Percentiles rank a stretch among this genome's conserved stretches.
Conservation (phyloP, 2,888 invertebrate species). For the Ecliptopera silaceata region DNA sequence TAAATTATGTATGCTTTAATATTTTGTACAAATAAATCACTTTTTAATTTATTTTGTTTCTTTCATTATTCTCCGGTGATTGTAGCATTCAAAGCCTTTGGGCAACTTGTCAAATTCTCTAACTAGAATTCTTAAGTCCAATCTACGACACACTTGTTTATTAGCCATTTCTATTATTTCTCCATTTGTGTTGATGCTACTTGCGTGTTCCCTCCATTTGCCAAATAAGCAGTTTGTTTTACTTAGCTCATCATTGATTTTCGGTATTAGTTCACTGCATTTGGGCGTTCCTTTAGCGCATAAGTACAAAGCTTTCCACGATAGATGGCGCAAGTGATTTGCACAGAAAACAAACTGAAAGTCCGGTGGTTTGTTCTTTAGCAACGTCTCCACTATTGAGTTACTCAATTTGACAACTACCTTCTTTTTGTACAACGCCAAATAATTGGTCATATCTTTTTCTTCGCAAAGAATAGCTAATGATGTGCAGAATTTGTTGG, state of each 20-base stretch:
- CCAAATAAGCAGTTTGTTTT: conserved; percentile 74
- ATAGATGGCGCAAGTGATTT: conserved; percentile 73
- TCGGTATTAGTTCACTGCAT: conserved; percentile 61
- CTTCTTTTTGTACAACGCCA: conserved; percentile 65
- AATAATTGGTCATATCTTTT: conserved; percentile 54
- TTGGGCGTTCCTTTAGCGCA: conserved; percentile 67
- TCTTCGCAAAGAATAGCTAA: conserved; percentile 62
- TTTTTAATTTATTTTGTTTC: conserved; percentile 32
- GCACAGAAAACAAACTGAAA: conserved; percentile 67
- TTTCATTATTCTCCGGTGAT: conserved; percentile 46
- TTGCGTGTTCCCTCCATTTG: conserved; percentile 69
- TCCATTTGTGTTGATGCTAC: conserved; percentile 60
- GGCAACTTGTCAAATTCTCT: conserved; percentile 61
- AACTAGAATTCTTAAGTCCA: conserved; percentile 60
- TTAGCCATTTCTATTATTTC: conserved; percentile 46
- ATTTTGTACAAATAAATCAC: conserved; percentile 28
- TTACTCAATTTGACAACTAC: conserved; percentile 72
- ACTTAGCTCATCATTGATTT: conserved; percentile 59
- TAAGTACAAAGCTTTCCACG: conserved; percentile 68
- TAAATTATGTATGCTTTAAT: conserved; percentile 29
- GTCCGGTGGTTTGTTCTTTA: conserved; percentile 54
- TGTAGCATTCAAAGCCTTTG: conserved; percentile 63
- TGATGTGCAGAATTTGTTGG: conserved; percentile 77
- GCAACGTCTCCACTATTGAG: conserved; percentile 61
- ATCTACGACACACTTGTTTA: conserved; percentile 62